Evolutionary conservation across 2,113 vertebrate species (phyloP).

Genomic region (Paedocypris sp.): DNA sequence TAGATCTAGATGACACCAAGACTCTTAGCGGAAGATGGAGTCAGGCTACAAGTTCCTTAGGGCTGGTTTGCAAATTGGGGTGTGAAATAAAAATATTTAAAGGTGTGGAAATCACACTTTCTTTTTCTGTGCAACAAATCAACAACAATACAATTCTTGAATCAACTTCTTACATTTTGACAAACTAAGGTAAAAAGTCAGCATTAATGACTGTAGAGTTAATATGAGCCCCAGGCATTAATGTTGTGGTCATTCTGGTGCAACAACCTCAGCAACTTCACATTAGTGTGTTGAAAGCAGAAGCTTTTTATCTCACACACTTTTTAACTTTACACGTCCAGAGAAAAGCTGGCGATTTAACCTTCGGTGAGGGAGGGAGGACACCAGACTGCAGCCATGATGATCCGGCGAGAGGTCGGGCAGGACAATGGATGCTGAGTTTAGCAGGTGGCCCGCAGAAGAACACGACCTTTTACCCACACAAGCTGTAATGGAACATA

Average conservation of each 20-base stretch:
- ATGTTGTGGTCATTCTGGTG: no score
- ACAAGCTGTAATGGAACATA: not conserved
- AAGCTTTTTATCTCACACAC: not conserved
- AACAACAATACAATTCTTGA: slow-evolving; percentile 9
- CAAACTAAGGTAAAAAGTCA: no score
- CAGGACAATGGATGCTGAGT: slow-evolving; percentile 14
- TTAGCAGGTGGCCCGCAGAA: slow-evolving; percentile 4
- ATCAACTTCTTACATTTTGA: not conserved
- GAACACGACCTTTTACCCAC: not conserved
- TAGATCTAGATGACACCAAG: slow-evolving; percentile 1
- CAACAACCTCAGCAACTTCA: not conserved
- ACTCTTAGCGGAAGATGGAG: not conserved
- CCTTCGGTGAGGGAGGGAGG: slow-evolving; percentile 15
- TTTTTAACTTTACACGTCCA: slow-evolving; percentile 1
- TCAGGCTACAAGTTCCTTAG: slow-evolving; percentile 30
- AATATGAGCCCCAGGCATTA: no score
- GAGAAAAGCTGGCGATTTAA: slow-evolving; percentile 11
- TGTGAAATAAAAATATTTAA: slow-evolving; percentile 38
- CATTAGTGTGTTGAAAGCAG: not conserved
- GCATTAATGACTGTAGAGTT: no score
- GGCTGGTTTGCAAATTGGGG: slow-evolving; percentile 28
- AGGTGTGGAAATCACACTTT: slow-evolving; percentile 34
- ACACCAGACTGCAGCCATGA: not conserved
- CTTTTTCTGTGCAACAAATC: no score
- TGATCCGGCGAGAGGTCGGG: slow-evolving; percentile 4